Conservation (phyloP, 2,797 vertebrate species). For the Discoglossus pictus region DNA sequence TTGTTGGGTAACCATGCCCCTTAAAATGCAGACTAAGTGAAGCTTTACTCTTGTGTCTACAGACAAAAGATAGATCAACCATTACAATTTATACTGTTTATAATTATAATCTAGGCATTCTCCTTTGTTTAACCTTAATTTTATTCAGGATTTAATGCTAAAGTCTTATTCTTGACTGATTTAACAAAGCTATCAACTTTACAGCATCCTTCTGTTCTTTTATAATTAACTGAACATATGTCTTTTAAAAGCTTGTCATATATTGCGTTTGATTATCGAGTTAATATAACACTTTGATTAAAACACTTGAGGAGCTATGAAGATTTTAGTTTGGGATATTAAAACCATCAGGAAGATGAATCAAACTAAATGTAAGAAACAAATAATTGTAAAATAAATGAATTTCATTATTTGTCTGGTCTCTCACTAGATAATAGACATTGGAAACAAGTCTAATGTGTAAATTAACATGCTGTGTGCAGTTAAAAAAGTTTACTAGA, state of each 20-base stretch:
- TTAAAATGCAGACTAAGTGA: no score
- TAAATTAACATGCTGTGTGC: not conserved
- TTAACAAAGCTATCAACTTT: slow-evolving; percentile 56
- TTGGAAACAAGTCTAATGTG: no score
- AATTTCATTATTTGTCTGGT: slow-evolving; percentile 28
- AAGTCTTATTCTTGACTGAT: slow-evolving; percentile 53
- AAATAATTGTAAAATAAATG: slow-evolving; percentile 30
- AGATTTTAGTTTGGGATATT: slow-evolving; percentile 54
- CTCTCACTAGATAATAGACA: not conserved
- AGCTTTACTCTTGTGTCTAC: no score
- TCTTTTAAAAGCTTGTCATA: slow-evolving; percentile 3
- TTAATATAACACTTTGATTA: slow-evolving; percentile 57
- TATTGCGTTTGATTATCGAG: slow-evolving; percentile 52
- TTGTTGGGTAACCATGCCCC: no score
- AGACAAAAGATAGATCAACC: no score
- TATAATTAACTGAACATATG: slow-evolving; percentile 54
- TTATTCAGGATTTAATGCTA: slow-evolving; percentile 58
- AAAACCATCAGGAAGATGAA: slow-evolving; percentile 52
- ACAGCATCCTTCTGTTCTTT: slow-evolving; percentile 54
- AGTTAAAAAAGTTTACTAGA: not conserved
- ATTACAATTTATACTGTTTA: no score
- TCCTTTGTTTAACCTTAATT: slow-evolving; percentile 57
- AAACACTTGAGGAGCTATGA: slow-evolving; percentile 45
- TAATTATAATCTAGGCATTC: no score
- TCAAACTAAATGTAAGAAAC: slow-evolving; percentile 36